Base-by-base conservation (phyloP, 2,113 vertebrate species). In the Rana temporaria region DNA sequence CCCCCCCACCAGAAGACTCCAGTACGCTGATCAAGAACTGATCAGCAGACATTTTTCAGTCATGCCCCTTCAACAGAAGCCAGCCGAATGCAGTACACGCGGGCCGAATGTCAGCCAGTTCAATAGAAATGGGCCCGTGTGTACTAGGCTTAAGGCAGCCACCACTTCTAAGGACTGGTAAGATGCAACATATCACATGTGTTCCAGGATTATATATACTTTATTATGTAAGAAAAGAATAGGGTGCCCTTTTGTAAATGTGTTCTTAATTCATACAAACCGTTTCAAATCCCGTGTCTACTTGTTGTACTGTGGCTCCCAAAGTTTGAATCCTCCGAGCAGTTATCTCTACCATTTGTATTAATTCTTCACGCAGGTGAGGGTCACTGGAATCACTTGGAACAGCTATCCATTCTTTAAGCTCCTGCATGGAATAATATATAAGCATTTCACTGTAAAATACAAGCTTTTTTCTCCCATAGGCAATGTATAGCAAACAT, bases 331-430 rank as follows among this genome's bases (percentile, higher is more conserved):
- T 93, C 79, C 86, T 92, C 84, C 94, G 88, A 4, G 91, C 93
- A 2, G 91, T 90, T 85, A 93, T 4, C 0, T 88, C 84, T 91
- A 94, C 92, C 96, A 99, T 99, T 17, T 32, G 63, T 48, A 89
- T 90, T 0, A 96, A 81, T 66, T 98, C 91, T 12, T 79, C 48
- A 78, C 96, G 90, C 81, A 92, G 93, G 0, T 65, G 7, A 0
- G 95, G 88, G 19, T 97, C 96, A 42, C 93, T 86, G 30, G 96
- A 98, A 84, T 97, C 93, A 0, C 97, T 98, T 88, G 97, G 90
- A 0, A 99, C 85, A 0, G 95, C 92, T 76, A 98, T 90, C 98
- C 98, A 98, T 14, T 96, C 91, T 48, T 90, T 87, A 22, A 98
- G 94, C 11, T 71, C 86, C 97, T 98, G 79, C 19, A 20, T 32